Evolutionary conservation across 2,888 invertebrate species (phyloP).

Genomic region (Pollenia griseotomentosa): DNA sequence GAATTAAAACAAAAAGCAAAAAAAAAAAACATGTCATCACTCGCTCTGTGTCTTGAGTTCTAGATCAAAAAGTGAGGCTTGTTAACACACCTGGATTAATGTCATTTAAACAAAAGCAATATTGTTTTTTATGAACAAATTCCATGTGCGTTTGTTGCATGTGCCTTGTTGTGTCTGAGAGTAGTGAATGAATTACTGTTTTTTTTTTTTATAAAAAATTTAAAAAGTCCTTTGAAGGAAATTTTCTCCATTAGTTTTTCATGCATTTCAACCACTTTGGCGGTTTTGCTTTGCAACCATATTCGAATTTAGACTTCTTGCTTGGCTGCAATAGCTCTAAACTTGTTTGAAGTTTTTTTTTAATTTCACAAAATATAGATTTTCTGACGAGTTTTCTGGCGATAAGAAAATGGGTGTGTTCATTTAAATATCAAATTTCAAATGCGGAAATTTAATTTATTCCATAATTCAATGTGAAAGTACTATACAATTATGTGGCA

Average conservation of each 20-base stretch:
- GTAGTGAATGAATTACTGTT: conserved; percentile 1
- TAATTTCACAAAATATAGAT: background rate
- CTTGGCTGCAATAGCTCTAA: background rate
- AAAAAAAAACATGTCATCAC: conserved; percentile 63
- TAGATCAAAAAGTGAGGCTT: conserved; percentile 67
- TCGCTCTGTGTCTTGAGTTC: conserved; percentile 22
- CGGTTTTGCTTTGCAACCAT: conserved; percentile 56
- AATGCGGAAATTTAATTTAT: conserved; percentile 45
- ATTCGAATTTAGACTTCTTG: conserved; percentile 20
- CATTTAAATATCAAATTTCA: conserved; percentile 51
- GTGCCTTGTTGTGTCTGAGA: background rate
- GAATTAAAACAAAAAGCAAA: background rate
- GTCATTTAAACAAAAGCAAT: conserved; percentile 55
- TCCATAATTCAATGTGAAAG: background rate
- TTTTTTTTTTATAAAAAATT: conserved; percentile 3
- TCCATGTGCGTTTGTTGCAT: conserved; percentile 7
- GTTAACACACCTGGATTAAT: conserved; percentile 74
- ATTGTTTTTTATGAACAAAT: background rate
- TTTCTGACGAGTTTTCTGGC: background rate
- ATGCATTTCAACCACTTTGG: conserved; percentile 57
- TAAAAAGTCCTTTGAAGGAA: background rate
- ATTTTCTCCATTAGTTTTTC: background rate
- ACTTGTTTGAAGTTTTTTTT: background rate
- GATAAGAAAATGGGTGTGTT: conserved; percentile 54
- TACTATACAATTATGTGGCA: too few relatives aligned